Evolutionary conservation across 2,888 invertebrate species (phyloP).

Genomic region (Iphiclides podalirius): DNA sequence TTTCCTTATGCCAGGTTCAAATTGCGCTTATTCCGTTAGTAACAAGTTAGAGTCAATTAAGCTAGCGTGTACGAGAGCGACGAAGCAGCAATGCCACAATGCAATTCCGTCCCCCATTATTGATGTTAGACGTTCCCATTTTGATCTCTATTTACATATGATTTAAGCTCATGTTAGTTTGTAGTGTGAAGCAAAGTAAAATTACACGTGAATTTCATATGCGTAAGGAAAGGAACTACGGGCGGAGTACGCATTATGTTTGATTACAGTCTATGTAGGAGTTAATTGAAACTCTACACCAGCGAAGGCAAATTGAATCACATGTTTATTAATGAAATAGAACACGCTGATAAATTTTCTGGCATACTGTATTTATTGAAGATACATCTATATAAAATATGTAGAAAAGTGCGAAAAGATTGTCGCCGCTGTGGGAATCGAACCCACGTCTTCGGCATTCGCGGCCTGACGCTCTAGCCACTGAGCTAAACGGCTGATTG

Average conservation of each 20-base stretch:
- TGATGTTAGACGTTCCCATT: background rate
- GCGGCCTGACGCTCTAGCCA: too few species aligned
- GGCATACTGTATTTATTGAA: background rate
- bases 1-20: conserved; percentile 21
- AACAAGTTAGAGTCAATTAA: conserved; percentile 21
- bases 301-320: conserved; percentile 9
- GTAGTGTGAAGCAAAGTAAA: background rate
- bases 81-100: conserved; percentile 18
- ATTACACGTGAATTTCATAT: conserved; percentile 14
- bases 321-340: conserved; percentile 17
- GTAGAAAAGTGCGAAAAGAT: too few species aligned
- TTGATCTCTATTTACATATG: background rate
- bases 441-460: too few species aligned
- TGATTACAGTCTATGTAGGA: conserved; percentile 18
- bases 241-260: conserved; percentile 10
- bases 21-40: conserved; percentile 22
- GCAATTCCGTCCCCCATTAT: conserved; percentile 16
- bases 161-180: conserved; percentile 13
- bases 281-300: conserved; percentile 8
- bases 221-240: conserved; percentile 2
- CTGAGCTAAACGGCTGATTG: too few species aligned
- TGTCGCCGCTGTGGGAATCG: too few species aligned
- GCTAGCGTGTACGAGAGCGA: conserved; percentile 9
- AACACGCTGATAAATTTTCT: conserved; percentile 8
- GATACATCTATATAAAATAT: too few species aligned